Base-by-base conservation (phyloP, 2,113 vertebrate species). In the Tupaia tana region DNA sequence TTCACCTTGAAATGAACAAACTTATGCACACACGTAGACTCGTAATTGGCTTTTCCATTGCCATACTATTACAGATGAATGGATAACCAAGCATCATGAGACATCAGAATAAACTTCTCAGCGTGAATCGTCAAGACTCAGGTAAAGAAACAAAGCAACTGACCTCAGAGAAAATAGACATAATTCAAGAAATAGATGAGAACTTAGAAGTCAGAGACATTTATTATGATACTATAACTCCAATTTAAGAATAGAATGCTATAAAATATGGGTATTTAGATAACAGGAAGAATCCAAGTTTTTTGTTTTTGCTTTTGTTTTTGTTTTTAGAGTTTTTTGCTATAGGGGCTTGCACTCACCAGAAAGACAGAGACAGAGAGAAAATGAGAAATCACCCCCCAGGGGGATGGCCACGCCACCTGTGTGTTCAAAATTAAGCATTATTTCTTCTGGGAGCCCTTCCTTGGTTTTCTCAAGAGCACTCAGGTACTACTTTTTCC, bases 111-210 rank as follows among this genome's bases (percentile, higher is more conserved):
- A 52, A 73, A n/a, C 61, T 52, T 27, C 81, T 31, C 61, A 80
- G 90, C 18, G 78, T 80, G 54, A 75, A 69, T 64, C 43, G 84
- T 7, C 24, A 34, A 89, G 12, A 86, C 14, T 24, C 85, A 89
- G 61, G 69, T 59, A 85, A 92, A 88, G 31, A 66, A 77, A 34
- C 16, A 43, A 8, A 61, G 12, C 25, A 81, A 74, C 0, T 54
- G 69, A 90, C 9, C 11, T 90, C 43, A 92, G 63, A 70, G 67
- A 89, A 86, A 82, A 85, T 70, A 85, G 43, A 96, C 70, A 84
- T 58, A 71, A 91, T n/a, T 78, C 9, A 43, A 10, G 9, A 29
- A 75, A 61, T 11, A 79, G 64, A 67, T 84, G 19, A 83, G 25
- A 85, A 86, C 11, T 24, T 86, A 56, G 85, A 74, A 84, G 31